Base-by-base conservation (phyloP, 2,888 invertebrate species). In the Tenthredo distinguenda region DNA sequence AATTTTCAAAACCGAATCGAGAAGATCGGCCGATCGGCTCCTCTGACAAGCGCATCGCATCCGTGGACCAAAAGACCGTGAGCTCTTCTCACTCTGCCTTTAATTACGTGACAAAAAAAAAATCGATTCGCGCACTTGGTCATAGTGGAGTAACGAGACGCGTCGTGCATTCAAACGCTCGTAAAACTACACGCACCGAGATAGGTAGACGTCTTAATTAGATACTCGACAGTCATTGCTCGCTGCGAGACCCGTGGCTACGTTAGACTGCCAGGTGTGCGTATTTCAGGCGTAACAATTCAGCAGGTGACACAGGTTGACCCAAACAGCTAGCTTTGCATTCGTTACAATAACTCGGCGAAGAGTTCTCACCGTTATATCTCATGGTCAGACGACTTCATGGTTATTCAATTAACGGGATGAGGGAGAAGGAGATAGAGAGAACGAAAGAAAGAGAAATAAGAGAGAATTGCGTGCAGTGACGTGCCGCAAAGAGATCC, bases 221-320 rank as follows among this genome's bases (percentile, higher is more conserved):
- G 31, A 68, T 68, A 34, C 68, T 68, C 15, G 34, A 68, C 68
- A 68, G 31, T 68, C 68, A 34, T 34, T 34, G 68, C 34, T 31
- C 31, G 34, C 12, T n/a, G 55, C 18, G 7, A 12, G 34, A 34
- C 34, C 34, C 34, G 6, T 26, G 68, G 34, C 34, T 31, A 6
- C 10, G 10, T 68, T 68, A 7, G 1, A 31, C 6, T 26, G 37
- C 40, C 74, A 31, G 40, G 40, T 74, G 21, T 18, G 0, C 0
- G 43, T 74, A 74, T 74, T 74, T 43, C 43, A 43, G 21, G 43
- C 43, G 74, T 74, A 74, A 40, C 74, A 43, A 72, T 43, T 43
- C 72, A 72, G n/a, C 72, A 72, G 40, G 43, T 72, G 72, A 68
- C 68, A 72, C 15, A 40, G 72, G 21, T 40, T 72, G 72, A 72